Base-by-base conservation (phyloP, 1,140 invertebrate genomes). In the Melitaea cinxia region DNA sequence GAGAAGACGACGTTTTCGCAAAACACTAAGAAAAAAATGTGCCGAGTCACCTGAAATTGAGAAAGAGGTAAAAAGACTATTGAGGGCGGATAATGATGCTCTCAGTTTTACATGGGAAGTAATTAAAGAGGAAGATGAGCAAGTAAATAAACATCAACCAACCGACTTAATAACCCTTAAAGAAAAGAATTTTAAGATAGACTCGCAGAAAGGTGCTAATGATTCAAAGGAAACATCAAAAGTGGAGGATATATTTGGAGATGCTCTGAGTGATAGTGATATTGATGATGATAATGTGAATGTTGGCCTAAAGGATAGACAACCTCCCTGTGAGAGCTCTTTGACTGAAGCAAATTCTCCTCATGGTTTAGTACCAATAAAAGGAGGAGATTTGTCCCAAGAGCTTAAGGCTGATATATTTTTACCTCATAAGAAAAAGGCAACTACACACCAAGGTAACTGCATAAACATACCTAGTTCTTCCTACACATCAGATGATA, bases 11-110 rank as follows among this genome's bases (percentile, higher is more conserved):
- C 93, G 98, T 72, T 99, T 99, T 81, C 93, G 98, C 49, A 99
- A 99, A 92, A 99, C 97, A 0, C 89, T 99, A 17, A 97, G 97
- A 80, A 99, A 99, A 89, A 99, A 99, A 76, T 98, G 97, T 91
- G 95, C 98, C 1, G 98, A 99, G 91, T 97, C 97, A 54, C 98
- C 98, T 1, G 98, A 99, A 92, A 98, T 99, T 73, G 98, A 99
- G 83, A 99, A 99, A 88, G 98, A 99, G 92, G 95, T 97, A 0
- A 99, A 99, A 86, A 91, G 97, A 58, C 90, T 99, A 15, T 93
- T 99, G n/a, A 93, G 97, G 74, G 95, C 94, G 15, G 98, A 99
- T 86, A 97, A 97, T 83, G 97, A 99, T 82, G 97, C 98, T 19
- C 95, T 96, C 1, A 94, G 94, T 78, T 96, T 99, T 0, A 96